Conservation (phyloP, 2,888 invertebrate genomes). For the Sisyra nigra region DNA sequence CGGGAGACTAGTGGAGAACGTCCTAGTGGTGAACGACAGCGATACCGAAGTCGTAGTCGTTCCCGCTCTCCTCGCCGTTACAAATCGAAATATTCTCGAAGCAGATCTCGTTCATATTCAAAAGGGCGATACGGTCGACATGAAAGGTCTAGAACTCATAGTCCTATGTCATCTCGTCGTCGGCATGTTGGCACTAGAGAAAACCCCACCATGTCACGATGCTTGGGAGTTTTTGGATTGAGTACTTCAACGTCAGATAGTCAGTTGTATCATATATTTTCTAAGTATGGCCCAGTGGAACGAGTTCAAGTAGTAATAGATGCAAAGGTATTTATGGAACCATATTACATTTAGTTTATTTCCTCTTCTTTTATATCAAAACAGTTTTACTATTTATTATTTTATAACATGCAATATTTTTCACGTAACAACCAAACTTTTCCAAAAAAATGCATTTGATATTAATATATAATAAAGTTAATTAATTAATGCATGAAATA, state of each 20-base stretch:
- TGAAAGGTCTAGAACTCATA: slow-evolving; percentile 47
- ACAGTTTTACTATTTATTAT: slow-evolving; percentile 9
- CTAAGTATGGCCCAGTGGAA: slow-evolving; percentile 82
- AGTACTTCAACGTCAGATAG: slow-evolving; percentile 86
- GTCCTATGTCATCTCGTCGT: slow-evolving; percentile 68
- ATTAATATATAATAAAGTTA: too few relatives aligned
- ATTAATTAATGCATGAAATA: too few relatives aligned
- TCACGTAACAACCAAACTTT: too few relatives aligned
- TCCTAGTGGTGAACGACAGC: slow-evolving; percentile 20
- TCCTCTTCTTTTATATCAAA: slow-evolving; percentile 10
- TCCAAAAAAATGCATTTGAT: too few relatives aligned
- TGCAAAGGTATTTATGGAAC: slow-evolving; percentile 83
- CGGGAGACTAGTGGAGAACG: slow-evolving; percentile 25
- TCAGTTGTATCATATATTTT: slow-evolving; percentile 82
- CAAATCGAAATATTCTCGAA: slow-evolving; percentile 44
- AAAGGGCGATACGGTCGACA: slow-evolving; percentile 42
- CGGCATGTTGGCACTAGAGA: slow-evolving; percentile 68
- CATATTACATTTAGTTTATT: slow-evolving; percentile 10
- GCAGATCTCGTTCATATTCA: slow-evolving; percentile 46
- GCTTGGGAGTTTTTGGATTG: slow-evolving; percentile 89
- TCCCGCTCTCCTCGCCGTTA: slow-evolving; percentile 38
- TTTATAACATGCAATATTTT: too few relatives aligned
- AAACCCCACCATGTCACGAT: slow-evolving; percentile 74
- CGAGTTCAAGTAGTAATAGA: slow-evolving; percentile 90
- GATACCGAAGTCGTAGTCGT: slow-evolving; percentile 37